Evolutionary conservation across 2,888 invertebrate genomes (phyloP), one percentile per base, ranked within the genome.

Genomic region (Eucriotettix oculatus): DNA sequence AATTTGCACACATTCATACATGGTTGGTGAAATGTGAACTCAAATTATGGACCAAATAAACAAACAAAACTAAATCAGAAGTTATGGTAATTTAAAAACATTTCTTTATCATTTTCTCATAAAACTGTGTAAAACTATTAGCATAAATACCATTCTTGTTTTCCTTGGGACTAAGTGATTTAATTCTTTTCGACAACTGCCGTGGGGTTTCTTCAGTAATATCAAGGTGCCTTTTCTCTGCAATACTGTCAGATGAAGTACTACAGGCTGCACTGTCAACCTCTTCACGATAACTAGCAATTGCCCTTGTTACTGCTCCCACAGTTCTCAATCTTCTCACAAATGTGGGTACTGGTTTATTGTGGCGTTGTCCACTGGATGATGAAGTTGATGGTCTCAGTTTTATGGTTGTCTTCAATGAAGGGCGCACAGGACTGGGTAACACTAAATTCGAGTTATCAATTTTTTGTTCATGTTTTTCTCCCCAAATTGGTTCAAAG

Each of bases 401-500:
- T 70, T 83, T 84, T 62, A 83, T 83, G 55, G 83, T 83, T n/a
- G 83, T 83, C 70, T 83, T 82, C 29, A 83, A 72, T 14, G 83
- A 80, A 60, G 83, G 83, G 66, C 83, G 42, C 75, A 76, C 64
- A n/a, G 62, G 61, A 29, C 54, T 58, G 17, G 61, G 42, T 42
- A 63, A 48, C 14, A 63, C 16, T 10, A 61, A 44, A 29, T 61
- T 29, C 7, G 58, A 67, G 14, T n/a, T 29, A 40, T 55, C 66
- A 58, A 65, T 67, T 42, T 68, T 65, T 61, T 9, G 61, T 12
- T 64, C 63, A 60, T 60, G n/a, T 61, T 72, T 87, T 69, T 92
- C 88, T 61, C 95, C 95, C 95, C 95, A 96, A 68, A 93, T 89
- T 41, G 94, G 93, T 73, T 96, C 95, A 76, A 95, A 96, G 76